Percentiles rank a stretch among this genome's conserved stretches.
These are phyloP conservation scores for Dermolepida albohirtum DNA, from an alignment of 2,888 invertebrate species.

Conservation along the genomic window DNA sequence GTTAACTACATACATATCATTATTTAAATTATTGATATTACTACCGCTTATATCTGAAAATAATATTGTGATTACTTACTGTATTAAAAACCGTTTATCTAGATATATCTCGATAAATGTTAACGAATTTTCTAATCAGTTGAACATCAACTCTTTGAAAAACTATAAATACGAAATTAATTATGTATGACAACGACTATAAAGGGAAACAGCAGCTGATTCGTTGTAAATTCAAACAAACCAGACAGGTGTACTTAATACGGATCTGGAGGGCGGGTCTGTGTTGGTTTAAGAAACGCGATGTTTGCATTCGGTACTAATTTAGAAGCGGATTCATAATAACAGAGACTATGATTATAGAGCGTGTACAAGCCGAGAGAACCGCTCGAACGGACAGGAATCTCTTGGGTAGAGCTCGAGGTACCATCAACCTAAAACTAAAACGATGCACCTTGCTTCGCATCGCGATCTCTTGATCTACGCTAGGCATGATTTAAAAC, in stretches of 20 bases:
- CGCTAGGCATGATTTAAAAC: slow-evolving; percentile 14
- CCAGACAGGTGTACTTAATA: slow-evolving; percentile 58
- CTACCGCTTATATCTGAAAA: no score
- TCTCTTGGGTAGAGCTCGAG: no score
- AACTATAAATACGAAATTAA: slow-evolving; percentile 27
- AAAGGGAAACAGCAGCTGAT: slow-evolving; percentile 55
- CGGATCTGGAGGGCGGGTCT: slow-evolving; percentile 52
- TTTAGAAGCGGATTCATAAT: slow-evolving; percentile 50
- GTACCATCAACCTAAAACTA: no score
- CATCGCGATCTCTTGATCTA: no score
- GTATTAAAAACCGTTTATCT: neutral
- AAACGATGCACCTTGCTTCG: no score
- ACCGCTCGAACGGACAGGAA: no score
- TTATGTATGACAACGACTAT: slow-evolving; percentile 22
- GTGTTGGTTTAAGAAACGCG: slow-evolving; percentile 60
- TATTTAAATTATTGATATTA: no score
- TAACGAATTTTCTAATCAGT: slow-evolving; percentile 15
- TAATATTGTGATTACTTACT: no score
- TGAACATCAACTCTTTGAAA: slow-evolving; percentile 7
- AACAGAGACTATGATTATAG: slow-evolving; percentile 58
- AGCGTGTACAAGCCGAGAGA: slow-evolving; percentile 48
- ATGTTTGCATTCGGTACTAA: slow-evolving; percentile 61
- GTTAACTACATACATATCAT: no score
- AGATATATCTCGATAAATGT: neutral
- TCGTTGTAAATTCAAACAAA: slow-evolving; percentile 55